These are phyloP conservation scores for Leptobrachium ailaonicum DNA, from an alignment of 2,113 vertebrate species.

Conservation along the genomic window DNA sequence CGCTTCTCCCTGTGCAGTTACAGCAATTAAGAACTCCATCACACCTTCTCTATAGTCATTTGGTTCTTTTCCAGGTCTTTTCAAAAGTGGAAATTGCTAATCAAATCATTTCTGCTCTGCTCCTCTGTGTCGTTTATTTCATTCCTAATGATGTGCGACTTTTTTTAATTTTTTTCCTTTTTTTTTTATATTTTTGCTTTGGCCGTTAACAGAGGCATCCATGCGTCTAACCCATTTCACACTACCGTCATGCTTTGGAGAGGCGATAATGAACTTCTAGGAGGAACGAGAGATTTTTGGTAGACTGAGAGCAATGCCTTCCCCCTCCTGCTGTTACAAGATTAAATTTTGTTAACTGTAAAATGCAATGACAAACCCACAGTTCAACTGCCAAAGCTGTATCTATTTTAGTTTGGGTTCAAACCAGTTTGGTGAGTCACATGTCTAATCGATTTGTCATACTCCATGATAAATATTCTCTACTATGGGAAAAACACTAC, in stretches of 20 bases:
- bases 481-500: conserved; percentile 66
- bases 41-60: conserved; percentile 91
- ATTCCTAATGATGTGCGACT: conserved; percentile 83
- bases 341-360: conserved; percentile 74
- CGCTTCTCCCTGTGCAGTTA: conserved; percentile 93
- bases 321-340: conserved; percentile 68
- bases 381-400: conserved; percentile 63
- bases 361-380: conserved; percentile 70
- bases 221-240: conserved; percentile 81
- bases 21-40: conserved; percentile 95
- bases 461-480: conserved; percentile 80
- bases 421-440: conserved; percentile 71
- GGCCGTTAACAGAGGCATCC: conserved; percentile 80
- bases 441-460: conserved; percentile 82
- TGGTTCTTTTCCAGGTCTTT: conserved; percentile 91
- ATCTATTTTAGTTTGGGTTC: conserved; percentile 71
- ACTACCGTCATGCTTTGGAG: conserved; percentile 72
- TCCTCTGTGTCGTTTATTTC: conserved; percentile 89
- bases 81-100: conserved; percentile 94
- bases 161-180: conserved; percentile 56
- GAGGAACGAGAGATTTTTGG: conserved; percentile 67
- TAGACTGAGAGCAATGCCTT: conserved; percentile 59
- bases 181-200: conserved; percentile 59
- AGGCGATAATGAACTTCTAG: conserved; percentile 77
- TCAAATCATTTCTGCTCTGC: conserved; percentile 94